Evolutionary conservation across 2,113 vertebrate genomes (phyloP).

Genomic region (Felis chaus): DNA sequence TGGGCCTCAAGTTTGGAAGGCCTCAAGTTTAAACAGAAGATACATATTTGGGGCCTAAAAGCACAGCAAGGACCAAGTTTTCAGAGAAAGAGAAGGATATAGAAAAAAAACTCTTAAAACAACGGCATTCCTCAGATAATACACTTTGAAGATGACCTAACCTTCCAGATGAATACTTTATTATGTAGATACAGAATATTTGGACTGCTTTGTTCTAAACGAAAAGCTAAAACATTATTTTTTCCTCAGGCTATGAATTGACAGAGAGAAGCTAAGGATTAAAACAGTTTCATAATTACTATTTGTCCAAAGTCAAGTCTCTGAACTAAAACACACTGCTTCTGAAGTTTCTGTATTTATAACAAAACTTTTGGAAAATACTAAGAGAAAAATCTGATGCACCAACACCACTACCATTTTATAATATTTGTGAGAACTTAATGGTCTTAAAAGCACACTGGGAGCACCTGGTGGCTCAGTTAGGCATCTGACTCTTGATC

Average conservation of each 20-base stretch:
- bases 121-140: background rate
- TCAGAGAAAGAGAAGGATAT: conserved; percentile 5
- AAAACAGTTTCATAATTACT: conserved; percentile 23
- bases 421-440: background rate
- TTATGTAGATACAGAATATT: background rate
- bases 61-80: background rate
- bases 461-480: too few species aligned
- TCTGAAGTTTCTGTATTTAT: conserved; percentile 22
- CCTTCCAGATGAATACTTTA: background rate
- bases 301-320: conserved; percentile 19
- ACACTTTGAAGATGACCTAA: background rate
- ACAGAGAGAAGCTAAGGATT: conserved; percentile 10
- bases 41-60: background rate
- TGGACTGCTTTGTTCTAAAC: conserved; percentile 2
- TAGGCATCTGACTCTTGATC: too few species aligned
- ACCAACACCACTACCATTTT: background rate
- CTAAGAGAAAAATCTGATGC: background rate
- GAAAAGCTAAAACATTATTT: conserved; percentile 26
- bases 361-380: background rate
- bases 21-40: background rate
- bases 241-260: conserved; percentile 25
- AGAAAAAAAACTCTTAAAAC: background rate
- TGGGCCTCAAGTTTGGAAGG: background rate
- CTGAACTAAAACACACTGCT: background rate
- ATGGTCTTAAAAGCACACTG: background rate